Base-by-base conservation (phyloP, 2,888 invertebrate genomes). In the Acrobasis consociella region DNA sequence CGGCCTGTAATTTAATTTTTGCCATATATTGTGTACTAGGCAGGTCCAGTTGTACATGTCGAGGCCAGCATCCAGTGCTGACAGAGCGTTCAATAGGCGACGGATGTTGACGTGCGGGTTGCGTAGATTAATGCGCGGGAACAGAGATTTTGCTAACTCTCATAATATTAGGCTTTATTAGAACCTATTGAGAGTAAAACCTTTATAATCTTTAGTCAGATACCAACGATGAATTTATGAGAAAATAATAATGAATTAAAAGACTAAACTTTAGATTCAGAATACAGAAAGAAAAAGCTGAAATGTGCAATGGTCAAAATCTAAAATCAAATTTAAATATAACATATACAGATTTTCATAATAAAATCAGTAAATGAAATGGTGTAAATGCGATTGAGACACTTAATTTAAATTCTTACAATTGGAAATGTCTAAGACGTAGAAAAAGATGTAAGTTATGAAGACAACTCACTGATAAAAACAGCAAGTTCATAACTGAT, bases 51-150 rank as follows among this genome's bases (percentile, higher is more conserved):
- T 56, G 42, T 16, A 42, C 17, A 42, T 56, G 42, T 22, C 42
- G 56, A 42, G 16, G 58, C 61, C 76, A 75, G 75, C 72, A 74
- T 69, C 67, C 65, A 63, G 68, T 46, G 42, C 56, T 70, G 69
- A 75, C 76, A 78, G 75, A 78, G 74, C 75, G 77, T 79, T 81
- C 80, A 84, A 83, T 86, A 75, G 80, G 75, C 80, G 77, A 78
- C 86, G 85, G 87, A 87, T 86, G 86, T 82, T 77, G 78, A 75
- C 75, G 79, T 83, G 79, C 78, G 81, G 79, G 80, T 71, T 67
- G 62, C 79, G 82, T 71, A 83, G 83, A 83, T 67, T 71, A 80
- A 70, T 55, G 64, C 22, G 38, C 42, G 49, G 46, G 42, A 31
- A 60, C 72, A 77, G 71, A 73, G 31, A 50, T 49, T 59, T 61